Conservation (phyloP, 1,140 invertebrate species). For the Leptinotarsa defecta region DNA sequence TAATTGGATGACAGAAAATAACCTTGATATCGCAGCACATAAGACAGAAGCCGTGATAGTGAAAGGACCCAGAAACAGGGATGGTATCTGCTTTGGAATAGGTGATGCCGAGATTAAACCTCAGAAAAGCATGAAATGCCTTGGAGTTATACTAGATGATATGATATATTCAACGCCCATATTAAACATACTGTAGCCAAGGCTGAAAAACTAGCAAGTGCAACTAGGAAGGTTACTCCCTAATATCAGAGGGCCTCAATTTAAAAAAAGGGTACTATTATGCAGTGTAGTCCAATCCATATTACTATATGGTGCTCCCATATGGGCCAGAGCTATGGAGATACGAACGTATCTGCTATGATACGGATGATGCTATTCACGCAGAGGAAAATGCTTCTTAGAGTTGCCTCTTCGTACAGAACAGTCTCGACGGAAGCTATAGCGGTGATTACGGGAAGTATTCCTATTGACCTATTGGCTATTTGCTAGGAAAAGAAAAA, state of each 20-base stretch:
- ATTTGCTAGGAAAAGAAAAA: not conserved
- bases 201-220: not conserved
- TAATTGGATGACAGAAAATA: constrained; percentile 11
- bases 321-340: too few species aligned
- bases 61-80: not conserved
- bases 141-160: not conserved
- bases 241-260: not conserved
- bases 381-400: too few species aligned
- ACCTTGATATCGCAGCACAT: not conserved
- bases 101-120: not conserved
- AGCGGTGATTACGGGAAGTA: too few species aligned
- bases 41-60: not conserved
- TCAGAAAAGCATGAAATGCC: not conserved
- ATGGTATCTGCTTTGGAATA: not conserved
- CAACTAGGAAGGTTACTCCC: not conserved
- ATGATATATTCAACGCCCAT: not conserved
- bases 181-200: not conserved
- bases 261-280: too few species aligned
- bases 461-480: too few species aligned
- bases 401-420: too few species aligned
- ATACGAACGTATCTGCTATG: too few species aligned
- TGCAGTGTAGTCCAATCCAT: too few species aligned
- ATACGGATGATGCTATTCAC: too few species aligned
- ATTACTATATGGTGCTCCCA: too few species aligned
- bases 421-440: too few species aligned